These are phyloP conservation scores for Smittia sp. DNA, from an alignment of 2,888 invertebrate species.

Conservation along the genomic window DNA sequence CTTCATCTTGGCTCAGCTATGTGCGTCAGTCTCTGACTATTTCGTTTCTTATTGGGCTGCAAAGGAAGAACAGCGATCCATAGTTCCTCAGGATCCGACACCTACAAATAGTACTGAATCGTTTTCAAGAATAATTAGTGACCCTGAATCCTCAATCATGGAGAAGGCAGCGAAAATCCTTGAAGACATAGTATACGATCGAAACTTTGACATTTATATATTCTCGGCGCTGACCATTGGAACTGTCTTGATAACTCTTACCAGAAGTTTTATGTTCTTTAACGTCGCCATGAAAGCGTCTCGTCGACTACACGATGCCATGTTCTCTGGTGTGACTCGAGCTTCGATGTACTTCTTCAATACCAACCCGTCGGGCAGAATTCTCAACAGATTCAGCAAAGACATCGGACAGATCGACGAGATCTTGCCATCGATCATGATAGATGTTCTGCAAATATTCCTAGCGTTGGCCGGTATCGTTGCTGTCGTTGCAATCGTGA, in stretches of 20 bases:
- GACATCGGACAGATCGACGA: conserved; percentile 68
- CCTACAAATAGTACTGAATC: background rate
- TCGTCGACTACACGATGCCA: conserved; percentile 71
- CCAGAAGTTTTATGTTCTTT: conserved; percentile 56
- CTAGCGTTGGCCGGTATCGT: conserved; percentile 76
- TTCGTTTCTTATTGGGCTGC: conserved; percentile 76
- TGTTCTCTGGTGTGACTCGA: conserved; percentile 79
- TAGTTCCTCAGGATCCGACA: background rate
- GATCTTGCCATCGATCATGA: conserved; percentile 52
- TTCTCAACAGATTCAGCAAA: conserved; percentile 86
- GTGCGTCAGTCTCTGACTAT: conserved; percentile 73
- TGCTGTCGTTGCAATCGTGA: conserved; percentile 72
- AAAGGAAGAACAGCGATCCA: conserved; percentile 53
- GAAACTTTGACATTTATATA: conserved; percentile 52
- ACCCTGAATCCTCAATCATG: background rate
- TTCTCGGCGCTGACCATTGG: conserved; percentile 55
- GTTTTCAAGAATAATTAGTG: background rate
- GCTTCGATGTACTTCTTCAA: conserved; percentile 87
- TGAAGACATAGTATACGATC: conserved; percentile 44
- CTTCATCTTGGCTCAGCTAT: conserved; percentile 65
- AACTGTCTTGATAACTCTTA: conserved; percentile 51
- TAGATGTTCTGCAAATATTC: conserved; percentile 66
- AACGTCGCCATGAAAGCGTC: conserved; percentile 70
- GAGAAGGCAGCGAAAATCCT: conserved; percentile 43
- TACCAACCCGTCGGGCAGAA: conserved; percentile 76